These are phyloP conservation scores for Dinothrombium tinctorium DNA, from an alignment of 1,140 invertebrate genomes.

Conservation along the genomic window DNA sequence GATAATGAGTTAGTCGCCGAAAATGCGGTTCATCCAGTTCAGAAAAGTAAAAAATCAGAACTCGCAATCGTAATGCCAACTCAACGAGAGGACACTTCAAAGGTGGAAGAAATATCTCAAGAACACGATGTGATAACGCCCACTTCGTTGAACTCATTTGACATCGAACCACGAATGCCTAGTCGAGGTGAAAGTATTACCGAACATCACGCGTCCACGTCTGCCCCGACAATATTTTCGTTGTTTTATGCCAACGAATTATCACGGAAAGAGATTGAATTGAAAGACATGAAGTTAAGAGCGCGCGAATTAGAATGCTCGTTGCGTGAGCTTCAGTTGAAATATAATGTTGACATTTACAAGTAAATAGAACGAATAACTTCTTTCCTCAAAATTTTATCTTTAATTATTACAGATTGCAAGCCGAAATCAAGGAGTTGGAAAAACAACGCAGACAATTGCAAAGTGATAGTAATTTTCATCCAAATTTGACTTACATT, in stretches of 20 bases:
- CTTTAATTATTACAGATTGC: neutral
- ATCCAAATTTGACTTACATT: slow-evolving; percentile 11
- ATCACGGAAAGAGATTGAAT: slow-evolving; percentile 10
- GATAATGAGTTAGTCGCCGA: neutral
- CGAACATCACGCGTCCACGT: neutral
- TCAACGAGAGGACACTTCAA: neutral
- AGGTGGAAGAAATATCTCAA: too few relatives aligned
- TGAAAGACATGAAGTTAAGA: slow-evolving; percentile 3
- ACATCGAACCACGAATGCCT: too few relatives aligned
- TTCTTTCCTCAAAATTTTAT: neutral
- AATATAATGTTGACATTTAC: slow-evolving; percentile 10
- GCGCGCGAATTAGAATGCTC: slow-evolving; percentile 10
- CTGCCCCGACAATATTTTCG: too few relatives aligned
- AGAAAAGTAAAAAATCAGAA: slow-evolving; percentile 2
- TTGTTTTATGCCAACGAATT: slow-evolving; percentile 11
- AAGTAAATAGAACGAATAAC: neutral
- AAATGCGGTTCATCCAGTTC: neutral
- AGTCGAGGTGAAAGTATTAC: too few relatives aligned
- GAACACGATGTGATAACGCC: too few relatives aligned
- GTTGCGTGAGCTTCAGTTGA: slow-evolving; percentile 10
- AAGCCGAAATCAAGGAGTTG: slow-evolving; percentile 5
- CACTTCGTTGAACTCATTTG: too few relatives aligned
- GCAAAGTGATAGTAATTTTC: neutral
- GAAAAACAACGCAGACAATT: slow-evolving; percentile 4
- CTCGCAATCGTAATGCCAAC: slow-evolving; percentile 5